Base-by-base conservation (phyloP, 2,113 vertebrate genomes). In the Sinosuthora webbiana region DNA sequence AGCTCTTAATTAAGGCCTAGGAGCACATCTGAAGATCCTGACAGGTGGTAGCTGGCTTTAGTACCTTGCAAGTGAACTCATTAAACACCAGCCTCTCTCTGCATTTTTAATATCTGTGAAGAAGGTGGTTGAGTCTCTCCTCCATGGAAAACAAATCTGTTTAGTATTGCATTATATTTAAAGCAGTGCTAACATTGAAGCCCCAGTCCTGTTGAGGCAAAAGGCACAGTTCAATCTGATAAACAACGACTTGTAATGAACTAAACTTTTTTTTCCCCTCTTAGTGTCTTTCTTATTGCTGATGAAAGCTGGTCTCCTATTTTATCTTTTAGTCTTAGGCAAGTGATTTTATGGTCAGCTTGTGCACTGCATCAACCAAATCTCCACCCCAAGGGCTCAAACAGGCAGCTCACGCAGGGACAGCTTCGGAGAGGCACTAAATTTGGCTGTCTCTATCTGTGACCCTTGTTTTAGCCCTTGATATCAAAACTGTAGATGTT, bases 1-100 rank as follows among this genome's bases (percentile, higher is more conserved):
- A 80, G 76, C 80, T 96, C 93, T 97, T 98, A 97, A 98, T 97
- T 97, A 97, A 97, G 76, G 94, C 59, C 93, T 83, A 39, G 24
- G 83, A 95, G 41, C 85, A 68, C 92, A 87, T 94, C 9, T 52
- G 64, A 94, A 91, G 82, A 52, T 44, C 74, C 63, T 49, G 79
- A 88, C 84, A 97, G 96, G 94, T 87, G 89, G 93, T 92, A 95
- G 79, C 83, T 24, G 5, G 88, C 65, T 96, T 97, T 39, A 49
- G 81, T 44, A 56, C 55, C 94, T 94, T 47, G 80, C 82, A 52
- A 91, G 71, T 83, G 88, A 95, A 79, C 80, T 96, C 90, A 89
- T 93, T 94, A 93, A 93, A 91, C 81, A 78, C 55, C 77, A 89
- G 57, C 35, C 10, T 74, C 82, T 86, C 59, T 56, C 35, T 77